Evolutionary conservation across 2,797 vertebrate species (phyloP), one percentile per base, ranked within the genome.

Genomic region (Macroramphosus scolopax): DNA sequence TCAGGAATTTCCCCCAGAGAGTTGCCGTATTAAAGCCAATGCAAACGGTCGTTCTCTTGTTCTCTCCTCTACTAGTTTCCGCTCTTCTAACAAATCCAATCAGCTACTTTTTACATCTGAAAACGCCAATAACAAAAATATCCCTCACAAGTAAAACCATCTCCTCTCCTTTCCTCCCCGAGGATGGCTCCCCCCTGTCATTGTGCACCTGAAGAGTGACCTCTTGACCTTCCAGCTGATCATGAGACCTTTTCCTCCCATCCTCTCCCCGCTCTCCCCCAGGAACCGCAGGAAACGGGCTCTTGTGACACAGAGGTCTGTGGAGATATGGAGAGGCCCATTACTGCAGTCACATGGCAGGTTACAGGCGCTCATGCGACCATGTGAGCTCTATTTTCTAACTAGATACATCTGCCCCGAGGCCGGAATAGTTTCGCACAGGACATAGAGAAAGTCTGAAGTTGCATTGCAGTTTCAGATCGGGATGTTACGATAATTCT

Each of bases 281-380:
- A 59, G 76, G 55, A 85, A 72, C 69, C 28, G 18, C 69, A 82
- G 76, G 75, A 82, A 81, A 63, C 45, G 6, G 59, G 54, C 64
- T 85, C 87, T 87, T 87, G 84, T 86, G 87, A 88, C 81, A 77
- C 72, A 65, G 73, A 52, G 67, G 70, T 84, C 65, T 73, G 48
- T 56, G 40, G 60, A 77, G 71, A 68, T 56, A 69, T 72, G 69
- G 71, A 73, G 71, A 78, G 72, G 68, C 77, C 61, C 81, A 89
- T 87, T 87, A 88, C 65, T 53, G 80, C 55, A 80, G 88, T 91
- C 90, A 91, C 90, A 90, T 89, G 89, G 76, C 75, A 85, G 73
- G 82, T 84, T 87, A 83, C 67, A 75, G 70, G 59, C 35, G 67
- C 67, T 75, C 74, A 79, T 80, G 55, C 30, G 22, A 87, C 72